Percentiles rank a stretch among this genome's conserved stretches.
Conservation (phyloP, 2,888 invertebrate species). For the Parthenolecanium corni region DNA sequence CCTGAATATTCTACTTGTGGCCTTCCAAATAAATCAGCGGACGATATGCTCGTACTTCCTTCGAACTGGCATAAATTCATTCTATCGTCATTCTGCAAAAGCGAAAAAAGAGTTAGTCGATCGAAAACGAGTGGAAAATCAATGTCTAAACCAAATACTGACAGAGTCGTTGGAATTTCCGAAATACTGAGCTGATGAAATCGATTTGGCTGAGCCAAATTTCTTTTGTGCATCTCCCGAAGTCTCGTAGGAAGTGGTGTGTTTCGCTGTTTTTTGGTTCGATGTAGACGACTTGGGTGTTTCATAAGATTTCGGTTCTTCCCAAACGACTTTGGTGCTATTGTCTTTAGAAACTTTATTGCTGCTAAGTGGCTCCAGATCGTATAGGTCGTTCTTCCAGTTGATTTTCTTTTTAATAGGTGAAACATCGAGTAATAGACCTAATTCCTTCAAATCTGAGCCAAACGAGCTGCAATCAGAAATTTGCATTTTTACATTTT, state of each 20-base stretch:
- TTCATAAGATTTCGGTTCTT: slow-evolving; percentile 16
- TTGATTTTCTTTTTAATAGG: slow-evolving; percentile 2
- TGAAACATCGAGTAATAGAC: neutral
- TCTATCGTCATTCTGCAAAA: slow-evolving; percentile 23
- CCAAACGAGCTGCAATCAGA: neutral
- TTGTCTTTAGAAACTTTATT: slow-evolving; percentile 9
- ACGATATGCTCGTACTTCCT: slow-evolving; percentile 89
- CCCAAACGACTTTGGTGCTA: slow-evolving; percentile 18
- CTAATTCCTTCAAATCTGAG: slow-evolving; percentile 1
- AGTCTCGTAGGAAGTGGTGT: slow-evolving; percentile 35
- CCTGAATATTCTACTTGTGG: slow-evolving; percentile 38
- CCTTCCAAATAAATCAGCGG: slow-evolving; percentile 84
- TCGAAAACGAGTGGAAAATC: neutral
- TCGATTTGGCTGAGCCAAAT: slow-evolving; percentile 93
- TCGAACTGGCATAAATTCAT: slow-evolving; percentile 59
- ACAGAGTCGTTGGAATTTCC: slow-evolving; percentile 54
- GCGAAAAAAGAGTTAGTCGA: no score
- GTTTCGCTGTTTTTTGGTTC: slow-evolving; percentile 34
- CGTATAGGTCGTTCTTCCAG: slow-evolving; percentile 13
- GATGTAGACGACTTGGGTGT: neutral
- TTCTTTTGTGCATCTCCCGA: slow-evolving; percentile 74
- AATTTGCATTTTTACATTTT: neutral
- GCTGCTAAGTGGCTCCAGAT: neutral
- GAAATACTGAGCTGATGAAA: slow-evolving; percentile 95
- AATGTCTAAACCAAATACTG: neutral